Evolutionary conservation across 2,888 invertebrate genomes (phyloP), one percentile per base, ranked within the genome.

Genomic region (Diarsia rubi): DNA sequence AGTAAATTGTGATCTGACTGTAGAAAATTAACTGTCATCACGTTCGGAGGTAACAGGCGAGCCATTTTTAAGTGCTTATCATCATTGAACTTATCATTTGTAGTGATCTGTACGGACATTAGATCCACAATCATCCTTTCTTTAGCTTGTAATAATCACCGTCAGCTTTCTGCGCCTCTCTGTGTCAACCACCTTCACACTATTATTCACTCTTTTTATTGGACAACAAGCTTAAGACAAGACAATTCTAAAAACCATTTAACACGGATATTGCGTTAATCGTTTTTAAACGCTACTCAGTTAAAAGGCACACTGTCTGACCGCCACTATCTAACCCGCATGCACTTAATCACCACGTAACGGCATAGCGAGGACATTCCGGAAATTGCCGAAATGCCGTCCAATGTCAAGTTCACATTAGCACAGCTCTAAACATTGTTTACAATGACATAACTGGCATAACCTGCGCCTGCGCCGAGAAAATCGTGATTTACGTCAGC

Each of bases 401-500:
- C 69, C 82, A 84, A 82, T 85, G 84, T 82, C 85, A 85, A 79
- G 85, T 82, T 82, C 69, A 78, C 81, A 85, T 84, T 85, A 82
- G 70, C 81, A 63, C 77, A 81, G 69, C 75, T 73, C 84, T 82
- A 78, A 76, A 80, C 84, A 82, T 65, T 82, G 78, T 77, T 76
- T 80, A 83, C 84, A 64, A 84, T 91, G 90, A 91, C 88, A 87
- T 90, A 91, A 91, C 79, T 70, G 69, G 76, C 78, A 84, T 82
- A 88, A 87, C 87, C 59, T 74, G 77, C 79, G 85, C 86, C 54
- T 74, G 77, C 79, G 85, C 76, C 81, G 77, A 82, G 82, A 83
- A 86, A 86, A 83, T 84, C 83, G 85, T 88, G 87, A 87, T 91
- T 88, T 88, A 88, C 90, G 90, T 91, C 89, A 90, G 82, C 78